Evolutionary conservation across 2,888 invertebrate species (phyloP).

Genomic region (Synanthedon vespiformis): DNA sequence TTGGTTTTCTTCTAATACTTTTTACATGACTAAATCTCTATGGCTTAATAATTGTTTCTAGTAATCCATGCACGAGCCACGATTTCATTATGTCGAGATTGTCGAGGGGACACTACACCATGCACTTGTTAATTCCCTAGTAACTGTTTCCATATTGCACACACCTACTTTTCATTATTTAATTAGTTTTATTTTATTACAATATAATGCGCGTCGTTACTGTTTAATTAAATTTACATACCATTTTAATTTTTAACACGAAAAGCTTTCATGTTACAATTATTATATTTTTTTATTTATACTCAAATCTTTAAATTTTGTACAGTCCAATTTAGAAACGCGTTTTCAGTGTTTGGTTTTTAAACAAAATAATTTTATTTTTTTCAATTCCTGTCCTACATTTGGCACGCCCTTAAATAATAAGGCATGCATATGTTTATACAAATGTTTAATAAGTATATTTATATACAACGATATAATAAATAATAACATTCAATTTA

Average conservation of each 20-base stretch:
- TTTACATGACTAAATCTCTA: too few relatives aligned
- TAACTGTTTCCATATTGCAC: not conserved
- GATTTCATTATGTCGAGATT: conserved; percentile 11
- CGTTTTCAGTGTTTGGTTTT: conserved; percentile 4
- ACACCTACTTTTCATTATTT: not conserved
- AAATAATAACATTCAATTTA: too few relatives aligned
- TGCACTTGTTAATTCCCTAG: conserved; percentile 27
- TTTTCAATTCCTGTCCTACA: conserved; percentile 45
- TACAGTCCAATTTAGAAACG: conserved; percentile 10
- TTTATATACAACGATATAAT: conserved; percentile 1
- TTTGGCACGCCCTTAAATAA: conserved; percentile 20
- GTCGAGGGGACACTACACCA: conserved; percentile 31
- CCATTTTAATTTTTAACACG: conserved; percentile 11
- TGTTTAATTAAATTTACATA: not conserved
- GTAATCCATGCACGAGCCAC: conserved; percentile 18
- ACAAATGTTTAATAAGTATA: conserved; percentile 3
- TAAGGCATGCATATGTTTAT: conserved; percentile 1
- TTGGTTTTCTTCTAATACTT: too few relatives aligned
- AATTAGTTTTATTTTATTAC: not conserved
- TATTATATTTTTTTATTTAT: conserved; percentile 30
- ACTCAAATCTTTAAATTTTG: conserved; percentile 28
- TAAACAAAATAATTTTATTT: conserved; percentile 4
- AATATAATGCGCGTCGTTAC: not conserved
- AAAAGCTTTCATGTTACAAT: conserved; percentile 14
- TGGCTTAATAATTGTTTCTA: conserved; percentile 13